Conservation (phyloP, 2,113 vertebrate species). For the Limanda limanda region DNA sequence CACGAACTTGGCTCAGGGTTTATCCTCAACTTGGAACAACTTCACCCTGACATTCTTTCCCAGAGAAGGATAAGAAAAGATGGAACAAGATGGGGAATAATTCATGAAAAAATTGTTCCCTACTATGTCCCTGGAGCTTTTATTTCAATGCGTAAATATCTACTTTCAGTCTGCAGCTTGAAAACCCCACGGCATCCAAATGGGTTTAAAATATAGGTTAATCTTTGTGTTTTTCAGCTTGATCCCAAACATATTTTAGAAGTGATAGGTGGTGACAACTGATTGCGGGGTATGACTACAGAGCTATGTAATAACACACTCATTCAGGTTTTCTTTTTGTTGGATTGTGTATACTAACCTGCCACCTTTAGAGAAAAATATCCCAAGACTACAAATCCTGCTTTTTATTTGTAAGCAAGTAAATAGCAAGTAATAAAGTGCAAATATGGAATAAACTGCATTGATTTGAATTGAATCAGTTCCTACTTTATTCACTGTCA, state of each 20-base stretch:
- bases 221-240: conserved; percentile 1
- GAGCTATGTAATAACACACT: no score
- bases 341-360: no score
- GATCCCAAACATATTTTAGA: conserved; percentile 5
- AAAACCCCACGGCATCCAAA: not conserved
- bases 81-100: not conserved
- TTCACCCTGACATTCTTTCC: not conserved
- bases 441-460: no score
- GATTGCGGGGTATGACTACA: no score
- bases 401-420: no score
- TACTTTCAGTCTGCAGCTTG: not conserved
- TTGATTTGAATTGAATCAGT: no score
- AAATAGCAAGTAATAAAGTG: no score
- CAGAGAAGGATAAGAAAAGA: conserved; percentile 11
- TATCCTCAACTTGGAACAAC: conserved; percentile 2
- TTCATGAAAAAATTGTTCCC: not conserved
- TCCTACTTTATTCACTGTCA: no score
- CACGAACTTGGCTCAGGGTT: not conserved
- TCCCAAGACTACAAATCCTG: no score
- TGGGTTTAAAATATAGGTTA: not conserved
- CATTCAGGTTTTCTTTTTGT: no score
- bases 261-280: no score
- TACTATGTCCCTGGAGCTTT: not conserved
- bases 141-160: conserved; percentile 1
- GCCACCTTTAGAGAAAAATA: no score